These are phyloP conservation scores for Strigamia crassipes DNA, from an alignment of 2,888 invertebrate species.

Conservation along the genomic window DNA sequence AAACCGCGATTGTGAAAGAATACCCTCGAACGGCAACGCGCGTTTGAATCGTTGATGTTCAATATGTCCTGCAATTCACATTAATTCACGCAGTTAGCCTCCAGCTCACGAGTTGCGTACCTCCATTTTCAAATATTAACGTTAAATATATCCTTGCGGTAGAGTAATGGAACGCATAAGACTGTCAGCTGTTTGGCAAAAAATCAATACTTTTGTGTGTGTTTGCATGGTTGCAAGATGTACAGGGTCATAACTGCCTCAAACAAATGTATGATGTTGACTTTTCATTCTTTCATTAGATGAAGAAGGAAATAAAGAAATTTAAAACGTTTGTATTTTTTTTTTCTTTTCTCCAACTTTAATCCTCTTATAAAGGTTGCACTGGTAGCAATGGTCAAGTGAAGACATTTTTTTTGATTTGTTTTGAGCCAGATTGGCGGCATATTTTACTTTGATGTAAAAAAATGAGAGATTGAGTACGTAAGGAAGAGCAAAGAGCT, in stretches of 20 bases:
- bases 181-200: background rate
- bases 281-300: background rate
- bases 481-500: background rate
- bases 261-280: background rate
- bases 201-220: background rate
- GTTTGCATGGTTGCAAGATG: background rate
- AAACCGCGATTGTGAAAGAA: too few relatives aligned
- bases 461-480: background rate
- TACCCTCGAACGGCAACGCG: too few relatives aligned
- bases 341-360: background rate
- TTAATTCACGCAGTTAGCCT: too few relatives aligned
- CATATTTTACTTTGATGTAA: slow-evolving; percentile 37
- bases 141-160: background rate
- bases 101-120: too few relatives aligned
- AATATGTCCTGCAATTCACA: too few relatives aligned
- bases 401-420: background rate
- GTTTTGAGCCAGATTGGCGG: background rate
- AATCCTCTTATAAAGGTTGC: background rate
- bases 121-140: too few relatives aligned
- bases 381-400: background rate
- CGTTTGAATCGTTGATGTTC: too few relatives aligned
- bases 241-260: slow-evolving; percentile 1
- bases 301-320: background rate
- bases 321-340: background rate
- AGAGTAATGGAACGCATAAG: background rate